Conservation (phyloP, 2,888 invertebrate genomes). For the Ornithoptera alexandrae region DNA sequence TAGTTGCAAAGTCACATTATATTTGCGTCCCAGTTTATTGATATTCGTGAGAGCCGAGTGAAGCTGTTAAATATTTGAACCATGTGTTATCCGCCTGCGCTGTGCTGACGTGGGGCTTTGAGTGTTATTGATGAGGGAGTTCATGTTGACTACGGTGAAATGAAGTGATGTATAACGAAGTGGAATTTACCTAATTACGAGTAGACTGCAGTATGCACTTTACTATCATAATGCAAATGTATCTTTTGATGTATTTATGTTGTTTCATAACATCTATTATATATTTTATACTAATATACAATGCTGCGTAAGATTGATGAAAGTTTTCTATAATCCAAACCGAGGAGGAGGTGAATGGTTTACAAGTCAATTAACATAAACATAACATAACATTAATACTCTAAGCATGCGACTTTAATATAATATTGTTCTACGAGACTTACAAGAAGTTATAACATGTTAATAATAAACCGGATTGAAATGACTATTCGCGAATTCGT, state of each 20-base stretch:
- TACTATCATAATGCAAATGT: not conserved
- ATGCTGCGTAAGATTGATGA: too few species aligned
- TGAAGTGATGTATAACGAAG: slow-evolving; percentile 7
- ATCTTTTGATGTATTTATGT: not conserved
- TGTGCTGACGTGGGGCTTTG: slow-evolving; percentile 13
- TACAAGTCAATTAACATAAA: too few species aligned
- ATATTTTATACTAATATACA: too few species aligned
- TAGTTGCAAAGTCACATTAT: not conserved
- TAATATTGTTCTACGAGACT: too few species aligned
- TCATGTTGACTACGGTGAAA: slow-evolving; percentile 6
- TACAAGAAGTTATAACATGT: too few species aligned
- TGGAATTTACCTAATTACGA: slow-evolving; percentile 6
- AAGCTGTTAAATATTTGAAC: slow-evolving; percentile 20
- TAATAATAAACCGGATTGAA: too few species aligned
- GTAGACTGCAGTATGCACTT: not conserved
- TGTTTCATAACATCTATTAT: not conserved
- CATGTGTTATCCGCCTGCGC: slow-evolving; percentile 6
- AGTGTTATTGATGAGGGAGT: slow-evolving; percentile 18
- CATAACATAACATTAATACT: too few species aligned
- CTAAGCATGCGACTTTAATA: too few species aligned
- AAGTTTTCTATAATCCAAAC: too few species aligned
- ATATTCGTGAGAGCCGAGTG: slow-evolving; percentile 2
- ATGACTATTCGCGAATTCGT: too few species aligned
- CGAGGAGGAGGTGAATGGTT: too few species aligned
- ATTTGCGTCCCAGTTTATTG: slow-evolving; percentile 9